Evolutionary conservation across 2,888 invertebrate genomes (phyloP).

Genomic region (Congeria kusceri): DNA sequence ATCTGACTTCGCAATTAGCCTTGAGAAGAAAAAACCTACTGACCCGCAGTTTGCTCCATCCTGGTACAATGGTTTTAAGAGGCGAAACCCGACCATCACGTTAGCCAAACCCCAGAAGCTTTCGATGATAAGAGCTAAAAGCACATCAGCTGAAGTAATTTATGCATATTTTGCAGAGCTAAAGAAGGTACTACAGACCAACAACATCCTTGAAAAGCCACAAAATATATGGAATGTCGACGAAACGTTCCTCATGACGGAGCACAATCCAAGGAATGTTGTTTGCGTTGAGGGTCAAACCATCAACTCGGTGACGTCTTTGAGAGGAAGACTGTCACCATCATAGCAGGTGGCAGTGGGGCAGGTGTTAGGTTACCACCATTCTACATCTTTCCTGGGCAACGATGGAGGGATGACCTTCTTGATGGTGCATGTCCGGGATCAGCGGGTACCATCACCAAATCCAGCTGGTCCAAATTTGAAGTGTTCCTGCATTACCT

Average conservation of each 20-base stretch:
- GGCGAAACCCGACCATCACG: slow-evolving; percentile 4
- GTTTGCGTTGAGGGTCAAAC: slow-evolving; percentile 22
- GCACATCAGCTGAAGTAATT: slow-evolving; percentile 20
- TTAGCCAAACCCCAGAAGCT: slow-evolving; percentile 35
- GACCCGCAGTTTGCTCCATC: slow-evolving; percentile 20
- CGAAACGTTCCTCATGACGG: slow-evolving; percentile 23
- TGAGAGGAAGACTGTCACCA: slow-evolving; percentile 38
- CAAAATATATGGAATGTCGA: slow-evolving; percentile 46
- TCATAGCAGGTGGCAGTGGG: slow-evolving; percentile 46
- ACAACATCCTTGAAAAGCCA: slow-evolving; percentile 21
- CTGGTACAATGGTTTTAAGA: slow-evolving; percentile 40
- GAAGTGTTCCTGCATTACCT: slow-evolving; percentile 28
- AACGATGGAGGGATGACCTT: slow-evolving; percentile 32
- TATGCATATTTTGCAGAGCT: slow-evolving; percentile 28
- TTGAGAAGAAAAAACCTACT: slow-evolving; percentile 33
- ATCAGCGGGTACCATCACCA: slow-evolving; percentile 16
- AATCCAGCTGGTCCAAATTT: slow-evolving; percentile 44
- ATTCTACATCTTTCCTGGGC: slow-evolving; percentile 41
- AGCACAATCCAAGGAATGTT: slow-evolving; percentile 29
- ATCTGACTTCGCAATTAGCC: slow-evolving; percentile 33
- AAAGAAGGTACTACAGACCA: not conserved
- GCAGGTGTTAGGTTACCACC: slow-evolving; percentile 38
- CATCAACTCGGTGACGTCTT: slow-evolving; percentile 31
- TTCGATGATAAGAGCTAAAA: slow-evolving; percentile 37
- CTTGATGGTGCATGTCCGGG: slow-evolving; percentile 25